These are phyloP conservation scores for Sebastes hubbsi DNA, from an alignment of 2,797 vertebrate species.

Conservation along the genomic window DNA sequence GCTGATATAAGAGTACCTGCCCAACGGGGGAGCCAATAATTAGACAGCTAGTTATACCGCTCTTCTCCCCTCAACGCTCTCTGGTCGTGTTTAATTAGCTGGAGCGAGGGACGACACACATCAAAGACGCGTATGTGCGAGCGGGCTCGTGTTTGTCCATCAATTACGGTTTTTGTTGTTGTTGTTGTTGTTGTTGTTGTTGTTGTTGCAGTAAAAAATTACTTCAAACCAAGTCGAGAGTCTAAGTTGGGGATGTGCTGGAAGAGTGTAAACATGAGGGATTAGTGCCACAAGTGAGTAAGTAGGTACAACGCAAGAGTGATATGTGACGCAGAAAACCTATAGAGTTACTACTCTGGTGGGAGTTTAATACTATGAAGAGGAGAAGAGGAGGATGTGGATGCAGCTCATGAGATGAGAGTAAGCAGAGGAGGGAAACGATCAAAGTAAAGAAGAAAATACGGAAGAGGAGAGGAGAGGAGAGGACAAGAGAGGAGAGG, in stretches of 20 bases:
- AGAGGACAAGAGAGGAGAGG: constrained; percentile 21
- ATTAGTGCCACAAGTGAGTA: not conserved
- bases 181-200: not conserved
- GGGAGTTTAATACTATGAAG: constrained; percentile 15
- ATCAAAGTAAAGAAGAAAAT: not conserved
- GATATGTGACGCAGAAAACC: not conserved
- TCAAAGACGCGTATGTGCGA: constrained; percentile 35
- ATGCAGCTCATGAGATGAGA: constrained; percentile 1
- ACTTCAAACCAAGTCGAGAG: constrained; percentile 22
- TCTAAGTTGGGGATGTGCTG: not conserved
- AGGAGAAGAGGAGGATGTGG: not conserved
- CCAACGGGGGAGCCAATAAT: constrained; percentile 52
- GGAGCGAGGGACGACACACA: constrained; percentile 21
- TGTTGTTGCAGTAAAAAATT: not conserved
- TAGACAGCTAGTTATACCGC: constrained; percentile 37
- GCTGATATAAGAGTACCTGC: constrained; percentile 50
- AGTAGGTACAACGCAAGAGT: not conserved
- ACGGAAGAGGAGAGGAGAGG: not conserved
- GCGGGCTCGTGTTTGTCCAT: constrained; percentile 34
- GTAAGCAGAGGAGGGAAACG: not conserved
- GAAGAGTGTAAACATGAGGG: constrained; percentile 35
- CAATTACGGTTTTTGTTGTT: constrained; percentile 25
- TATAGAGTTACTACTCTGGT: not conserved
- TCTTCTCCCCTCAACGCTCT: not conserved
- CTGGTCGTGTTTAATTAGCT: not conserved